Evolutionary conservation across 35 echinoderm and acorn worm species (phyloP).

Genomic region (Hemicentrotus pulcherrimus): DNA sequence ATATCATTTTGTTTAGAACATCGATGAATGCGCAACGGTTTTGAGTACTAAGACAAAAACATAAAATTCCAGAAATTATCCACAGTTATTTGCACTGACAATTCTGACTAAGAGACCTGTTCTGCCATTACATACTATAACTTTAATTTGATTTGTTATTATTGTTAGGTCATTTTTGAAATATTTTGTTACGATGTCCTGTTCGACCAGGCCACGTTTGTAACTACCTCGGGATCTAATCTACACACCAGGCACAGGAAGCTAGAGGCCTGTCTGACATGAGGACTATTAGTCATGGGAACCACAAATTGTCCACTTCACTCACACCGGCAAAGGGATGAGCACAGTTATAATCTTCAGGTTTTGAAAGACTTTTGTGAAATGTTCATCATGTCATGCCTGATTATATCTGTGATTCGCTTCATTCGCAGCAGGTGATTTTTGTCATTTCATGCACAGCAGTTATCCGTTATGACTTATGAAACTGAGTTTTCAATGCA

Average conservation of each 20-base stretch:
- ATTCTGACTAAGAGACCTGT: too few relatives aligned
- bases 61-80: too few relatives aligned
- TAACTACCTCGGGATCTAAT: neutral
- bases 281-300: neutral
- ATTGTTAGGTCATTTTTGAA: too few relatives aligned
- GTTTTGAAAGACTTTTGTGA: neutral
- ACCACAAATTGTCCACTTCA: neutral
- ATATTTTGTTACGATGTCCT: too few relatives aligned
- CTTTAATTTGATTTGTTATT: too few relatives aligned
- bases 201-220: too few relatives aligned
- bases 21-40: too few relatives aligned
- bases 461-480: neutral
- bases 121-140: too few relatives aligned
- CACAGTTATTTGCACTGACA: too few relatives aligned
- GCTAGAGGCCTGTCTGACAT: neutral
- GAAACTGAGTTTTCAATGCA: neutral
- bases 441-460: neutral
- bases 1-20: too few relatives aligned
- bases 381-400: neutral
- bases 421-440: neutral
- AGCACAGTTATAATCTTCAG: neutral
- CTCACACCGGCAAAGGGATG: neutral
- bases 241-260: neutral
- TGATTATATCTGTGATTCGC: neutral
- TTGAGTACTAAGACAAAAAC: too few relatives aligned